Conservation (phyloP, 2,113 vertebrate species). For the Notiomystis cincta region DNA sequence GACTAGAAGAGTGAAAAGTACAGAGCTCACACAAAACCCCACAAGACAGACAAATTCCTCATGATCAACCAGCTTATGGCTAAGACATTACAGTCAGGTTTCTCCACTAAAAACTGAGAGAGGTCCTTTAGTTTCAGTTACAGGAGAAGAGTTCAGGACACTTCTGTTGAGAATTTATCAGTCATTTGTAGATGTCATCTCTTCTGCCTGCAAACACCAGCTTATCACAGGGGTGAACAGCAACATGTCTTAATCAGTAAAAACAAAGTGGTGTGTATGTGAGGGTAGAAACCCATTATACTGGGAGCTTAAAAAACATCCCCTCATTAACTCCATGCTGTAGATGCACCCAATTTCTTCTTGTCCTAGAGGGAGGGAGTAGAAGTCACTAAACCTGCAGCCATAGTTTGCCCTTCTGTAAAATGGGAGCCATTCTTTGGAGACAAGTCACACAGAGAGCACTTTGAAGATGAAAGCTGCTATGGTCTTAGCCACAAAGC, state of each 20-base stretch:
- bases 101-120: not conserved
- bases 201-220: not conserved
- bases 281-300: not conserved
- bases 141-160: not conserved
- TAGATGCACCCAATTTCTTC: not conserved
- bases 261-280: not conserved
- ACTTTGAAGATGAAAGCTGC: conserved; percentile 40
- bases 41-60: not conserved
- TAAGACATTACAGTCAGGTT: not conserved
- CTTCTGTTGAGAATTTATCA: not conserved
- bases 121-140: not conserved
- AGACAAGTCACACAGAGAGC: not conserved
- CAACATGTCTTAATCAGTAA: not conserved
- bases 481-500: conserved; percentile 1
- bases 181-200: not conserved
- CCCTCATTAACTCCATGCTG: not conserved
- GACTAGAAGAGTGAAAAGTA: not conserved
- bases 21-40: not conserved
- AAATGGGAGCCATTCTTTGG: conserved; percentile 24
- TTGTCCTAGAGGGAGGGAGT: conserved; percentile 24
- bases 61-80: not conserved
- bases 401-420: not conserved
- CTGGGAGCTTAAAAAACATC: not conserved
- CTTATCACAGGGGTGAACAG: not conserved
- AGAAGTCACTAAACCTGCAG: not conserved